Conservation (phyloP, 2,113 vertebrate species). For the Taxidea taxus region DNA sequence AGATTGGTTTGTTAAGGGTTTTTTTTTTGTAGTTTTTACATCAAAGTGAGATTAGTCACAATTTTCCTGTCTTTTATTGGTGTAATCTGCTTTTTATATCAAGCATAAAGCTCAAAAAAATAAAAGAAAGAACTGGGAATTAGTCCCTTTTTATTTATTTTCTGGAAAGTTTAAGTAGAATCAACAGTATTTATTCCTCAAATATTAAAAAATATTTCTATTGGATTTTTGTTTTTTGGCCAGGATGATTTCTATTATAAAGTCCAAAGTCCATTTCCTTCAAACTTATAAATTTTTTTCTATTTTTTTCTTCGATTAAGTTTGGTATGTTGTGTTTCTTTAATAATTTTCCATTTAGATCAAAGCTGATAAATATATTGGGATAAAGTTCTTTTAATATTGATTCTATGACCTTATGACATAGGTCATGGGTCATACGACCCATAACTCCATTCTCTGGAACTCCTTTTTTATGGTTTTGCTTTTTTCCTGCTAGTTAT, state of each 20-base stretch:
- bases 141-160: neutral
- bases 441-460: neutral
- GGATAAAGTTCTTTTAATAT: neutral
- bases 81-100: neutral
- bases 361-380: neutral
- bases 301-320: neutral
- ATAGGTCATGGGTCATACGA: neutral
- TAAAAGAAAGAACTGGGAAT: neutral
- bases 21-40: neutral
- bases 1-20: neutral
- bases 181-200: neutral
- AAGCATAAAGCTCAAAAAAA: neutral
- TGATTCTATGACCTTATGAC: neutral
- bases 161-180: neutral
- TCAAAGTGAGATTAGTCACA: neutral
- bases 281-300: neutral
- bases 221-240: neutral
- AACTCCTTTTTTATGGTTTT: neutral
- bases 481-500: neutral
- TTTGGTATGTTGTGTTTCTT: neutral
- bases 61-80: neutral
- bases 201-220: neutral
- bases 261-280: neutral
- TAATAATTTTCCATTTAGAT: neutral
- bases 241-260: neutral